These are phyloP conservation scores for Caenorhabditis zanzibari DNA, from an alignment of 2,888 invertebrate species.

Conservation along the genomic window DNA sequence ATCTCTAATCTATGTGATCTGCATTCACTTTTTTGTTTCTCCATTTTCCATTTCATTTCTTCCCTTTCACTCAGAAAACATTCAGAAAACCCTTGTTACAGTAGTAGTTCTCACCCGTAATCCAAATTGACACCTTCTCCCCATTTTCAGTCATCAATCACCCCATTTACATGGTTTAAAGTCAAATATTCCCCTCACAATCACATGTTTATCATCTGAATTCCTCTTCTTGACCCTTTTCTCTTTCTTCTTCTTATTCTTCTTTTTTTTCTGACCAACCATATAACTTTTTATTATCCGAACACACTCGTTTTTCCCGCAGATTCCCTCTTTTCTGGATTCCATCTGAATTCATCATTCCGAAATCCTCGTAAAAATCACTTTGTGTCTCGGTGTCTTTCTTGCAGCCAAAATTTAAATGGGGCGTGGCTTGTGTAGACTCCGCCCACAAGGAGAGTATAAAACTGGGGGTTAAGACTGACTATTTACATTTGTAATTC, in stretches of 20 bases:
- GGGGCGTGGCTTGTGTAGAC: slow-evolving; percentile 15
- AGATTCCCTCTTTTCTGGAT: slow-evolving; percentile 7
- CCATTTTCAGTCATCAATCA: slow-evolving; percentile 17
- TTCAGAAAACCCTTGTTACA: background rate
- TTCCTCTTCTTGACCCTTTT: slow-evolving; percentile 27
- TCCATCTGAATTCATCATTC: slow-evolving; percentile 28
- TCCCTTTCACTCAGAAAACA: slow-evolving; percentile 12
- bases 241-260: slow-evolving; percentile 3
- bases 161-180: slow-evolving; percentile 27
- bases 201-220: slow-evolving; percentile 43
- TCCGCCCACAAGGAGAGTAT: slow-evolving; percentile 26
- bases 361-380: slow-evolving; percentile 29
- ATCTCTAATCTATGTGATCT: slow-evolving; percentile 30
- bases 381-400: slow-evolving; percentile 1
- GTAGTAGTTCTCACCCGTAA: slow-evolving; percentile 6
- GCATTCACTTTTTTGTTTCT: slow-evolving; percentile 14
- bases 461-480: background rate
- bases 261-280: slow-evolving; percentile 24
- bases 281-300: slow-evolving; percentile 41
- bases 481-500: background rate
- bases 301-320: slow-evolving; percentile 19
- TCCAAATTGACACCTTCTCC: slow-evolving; percentile 11
- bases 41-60: background rate
- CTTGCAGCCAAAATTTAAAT: slow-evolving; percentile 35
- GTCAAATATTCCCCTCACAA: slow-evolving; percentile 4